Evolutionary conservation across 64 coral and sea anemone species (phyloP).

Genomic region (Cladopsammia gracilis): DNA sequence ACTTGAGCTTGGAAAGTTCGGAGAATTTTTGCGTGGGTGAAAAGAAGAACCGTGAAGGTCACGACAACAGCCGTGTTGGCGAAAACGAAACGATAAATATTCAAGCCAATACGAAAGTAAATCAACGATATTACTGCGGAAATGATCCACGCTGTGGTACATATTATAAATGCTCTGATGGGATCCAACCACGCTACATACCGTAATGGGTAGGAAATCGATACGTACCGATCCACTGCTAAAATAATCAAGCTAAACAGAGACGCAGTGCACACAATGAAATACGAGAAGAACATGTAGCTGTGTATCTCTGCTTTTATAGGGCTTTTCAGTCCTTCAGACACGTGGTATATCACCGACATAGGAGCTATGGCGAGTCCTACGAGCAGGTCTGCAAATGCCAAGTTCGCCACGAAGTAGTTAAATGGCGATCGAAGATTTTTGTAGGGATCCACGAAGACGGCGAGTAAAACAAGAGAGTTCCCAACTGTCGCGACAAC

Average conservation of each 20-base stretch:
- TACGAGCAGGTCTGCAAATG: constrained; percentile 57
- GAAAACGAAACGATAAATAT: constrained; percentile 49
- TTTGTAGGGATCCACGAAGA: constrained; percentile 67
- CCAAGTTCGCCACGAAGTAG: constrained; percentile 80
- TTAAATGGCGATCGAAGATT: constrained; percentile 75
- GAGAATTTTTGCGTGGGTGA: constrained; percentile 82
- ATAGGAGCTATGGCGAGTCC: constrained; percentile 68
- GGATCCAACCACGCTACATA: constrained; percentile 8
- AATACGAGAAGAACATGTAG: constrained; percentile 65
- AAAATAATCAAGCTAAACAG: constrained; percentile 77
- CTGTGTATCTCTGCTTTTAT: neutral
- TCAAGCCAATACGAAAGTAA: constrained; percentile 31
- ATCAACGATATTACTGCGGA: constrained; percentile 1
- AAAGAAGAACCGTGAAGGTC: constrained; percentile 66
- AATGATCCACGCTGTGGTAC: constrained; percentile 4
- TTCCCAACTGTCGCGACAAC: constrained; percentile 70
- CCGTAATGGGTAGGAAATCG: neutral
- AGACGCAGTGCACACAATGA: constrained; percentile 85
- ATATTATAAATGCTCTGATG: neutral
- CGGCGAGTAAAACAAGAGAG: constrained; percentile 63
- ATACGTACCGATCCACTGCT: constrained; percentile 74
- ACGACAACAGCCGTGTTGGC: constrained; percentile 64
- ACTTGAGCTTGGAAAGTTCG: constrained; percentile 53
- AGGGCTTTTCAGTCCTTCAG: constrained; percentile 37
- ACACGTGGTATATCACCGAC: constrained; percentile 61